These are phyloP conservation scores for Chiloscyllium plagiosum DNA, from an alignment of 2,113 vertebrate species.

Conservation along the genomic window DNA sequence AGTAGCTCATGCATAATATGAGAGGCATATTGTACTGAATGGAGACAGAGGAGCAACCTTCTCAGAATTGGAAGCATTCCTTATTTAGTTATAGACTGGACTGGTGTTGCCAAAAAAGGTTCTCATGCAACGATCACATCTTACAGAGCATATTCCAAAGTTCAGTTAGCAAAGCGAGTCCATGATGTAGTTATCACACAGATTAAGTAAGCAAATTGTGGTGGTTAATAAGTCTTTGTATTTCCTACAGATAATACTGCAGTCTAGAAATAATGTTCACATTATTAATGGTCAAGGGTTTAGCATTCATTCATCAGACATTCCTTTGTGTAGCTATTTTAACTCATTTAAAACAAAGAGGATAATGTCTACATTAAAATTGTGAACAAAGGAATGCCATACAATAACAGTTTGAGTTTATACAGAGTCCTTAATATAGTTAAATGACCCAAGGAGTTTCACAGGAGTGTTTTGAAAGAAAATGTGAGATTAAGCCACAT, in stretches of 20 bases:
- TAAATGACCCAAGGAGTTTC: not conserved
- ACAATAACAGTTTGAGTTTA: not conserved
- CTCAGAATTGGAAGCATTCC: constrained; percentile 1
- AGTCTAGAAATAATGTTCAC: not conserved
- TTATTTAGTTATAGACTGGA: not conserved
- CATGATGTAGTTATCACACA: not conserved
- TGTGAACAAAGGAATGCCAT: not conserved
- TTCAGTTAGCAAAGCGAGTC: not conserved
- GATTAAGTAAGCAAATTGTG: not conserved
- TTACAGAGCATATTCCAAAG: not conserved
- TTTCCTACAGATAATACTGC: not conserved
- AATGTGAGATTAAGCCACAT: not conserved
- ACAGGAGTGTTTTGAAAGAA: not conserved
- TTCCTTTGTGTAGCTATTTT: not conserved
- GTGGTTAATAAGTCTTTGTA: not conserved
- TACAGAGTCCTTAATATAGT: not conserved
- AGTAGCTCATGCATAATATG: not conserved
- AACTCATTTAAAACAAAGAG: not conserved
- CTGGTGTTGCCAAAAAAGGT: not conserved
- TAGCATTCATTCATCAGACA: not conserved
- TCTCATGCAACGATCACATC: not conserved
- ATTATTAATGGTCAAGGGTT: not conserved
- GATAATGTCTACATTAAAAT: not conserved
- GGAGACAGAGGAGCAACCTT: not conserved
- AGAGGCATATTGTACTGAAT: not conserved